Conservation (phyloP, 2,888 invertebrate species). For the Stenolophus ochropezus region DNA sequence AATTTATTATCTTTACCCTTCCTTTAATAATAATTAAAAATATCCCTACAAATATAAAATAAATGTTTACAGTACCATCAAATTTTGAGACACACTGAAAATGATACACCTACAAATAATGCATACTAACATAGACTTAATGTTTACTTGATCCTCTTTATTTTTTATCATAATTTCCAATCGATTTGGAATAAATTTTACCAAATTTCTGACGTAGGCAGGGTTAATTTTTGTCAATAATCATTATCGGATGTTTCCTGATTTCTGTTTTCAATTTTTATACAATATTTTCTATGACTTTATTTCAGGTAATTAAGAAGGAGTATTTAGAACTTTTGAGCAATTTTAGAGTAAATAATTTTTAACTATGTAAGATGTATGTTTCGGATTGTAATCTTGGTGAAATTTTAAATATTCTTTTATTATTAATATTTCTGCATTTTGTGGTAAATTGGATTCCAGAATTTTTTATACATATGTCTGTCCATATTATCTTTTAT, state of each 20-base stretch:
- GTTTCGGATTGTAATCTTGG: conserved; percentile 5
- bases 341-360: conserved; percentile 3
- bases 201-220: not conserved
- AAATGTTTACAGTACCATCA: not conserved
- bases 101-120: not conserved
- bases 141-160: not conserved
- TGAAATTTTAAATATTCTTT: conserved; percentile 12
- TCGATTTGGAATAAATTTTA: conserved; percentile 10
- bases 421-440: not conserved
- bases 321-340: not conserved
- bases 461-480: conserved; percentile 12
- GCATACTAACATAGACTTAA: not conserved
- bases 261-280: not conserved
- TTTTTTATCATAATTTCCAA: not conserved
- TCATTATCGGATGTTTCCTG: not conserved
- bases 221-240: not conserved
- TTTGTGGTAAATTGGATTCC: not conserved
- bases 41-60: not conserved
- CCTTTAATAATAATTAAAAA: not conserved
- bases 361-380: conserved; percentile 2
- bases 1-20: not conserved
- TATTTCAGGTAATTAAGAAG: not conserved
- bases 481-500: conserved; percentile 4
- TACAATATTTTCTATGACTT: not conserved
- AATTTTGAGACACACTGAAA: not conserved